phyloP scores from a whole-genome alignment of 2,113 vertebrate genomes.

The Muscicapa adusta region DNA sequence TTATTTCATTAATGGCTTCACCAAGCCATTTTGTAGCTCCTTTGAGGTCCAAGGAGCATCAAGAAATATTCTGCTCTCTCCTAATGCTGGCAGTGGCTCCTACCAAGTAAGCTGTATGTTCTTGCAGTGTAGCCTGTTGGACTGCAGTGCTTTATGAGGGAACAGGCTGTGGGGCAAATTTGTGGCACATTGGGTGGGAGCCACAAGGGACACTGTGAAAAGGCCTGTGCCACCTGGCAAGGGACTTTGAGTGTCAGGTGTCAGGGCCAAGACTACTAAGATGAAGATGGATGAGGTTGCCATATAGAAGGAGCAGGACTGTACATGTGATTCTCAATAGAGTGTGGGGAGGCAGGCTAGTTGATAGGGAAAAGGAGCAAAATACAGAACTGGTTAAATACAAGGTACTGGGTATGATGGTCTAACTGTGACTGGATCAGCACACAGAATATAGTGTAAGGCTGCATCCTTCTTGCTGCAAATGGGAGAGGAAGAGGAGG shows the following conservation, averaged over 20 bases:
- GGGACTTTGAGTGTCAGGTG: neutral
- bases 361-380: neutral
- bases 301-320: neutral
- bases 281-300: neutral
- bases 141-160: neutral
- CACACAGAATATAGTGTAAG: neutral
- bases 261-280: neutral
- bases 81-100: neutral
- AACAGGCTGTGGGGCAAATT: neutral
- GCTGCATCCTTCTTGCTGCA: neutral
- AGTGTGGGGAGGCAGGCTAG: neutral
- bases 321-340: neutral
- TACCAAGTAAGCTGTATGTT: neutral
- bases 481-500: neutral
- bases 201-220: neutral
- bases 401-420: neutral
- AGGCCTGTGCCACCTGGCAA: neutral
- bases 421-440: neutral
- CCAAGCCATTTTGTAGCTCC: neutral
- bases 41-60: neutral
- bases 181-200: accelerated
- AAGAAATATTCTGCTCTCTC: neutral
- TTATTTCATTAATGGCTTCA: neutral
- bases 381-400: neutral
- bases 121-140: neutral